These are phyloP conservation scores for Varanus komodoensis DNA, from an alignment of 2,113 vertebrate species.

Conservation along the genomic window DNA sequence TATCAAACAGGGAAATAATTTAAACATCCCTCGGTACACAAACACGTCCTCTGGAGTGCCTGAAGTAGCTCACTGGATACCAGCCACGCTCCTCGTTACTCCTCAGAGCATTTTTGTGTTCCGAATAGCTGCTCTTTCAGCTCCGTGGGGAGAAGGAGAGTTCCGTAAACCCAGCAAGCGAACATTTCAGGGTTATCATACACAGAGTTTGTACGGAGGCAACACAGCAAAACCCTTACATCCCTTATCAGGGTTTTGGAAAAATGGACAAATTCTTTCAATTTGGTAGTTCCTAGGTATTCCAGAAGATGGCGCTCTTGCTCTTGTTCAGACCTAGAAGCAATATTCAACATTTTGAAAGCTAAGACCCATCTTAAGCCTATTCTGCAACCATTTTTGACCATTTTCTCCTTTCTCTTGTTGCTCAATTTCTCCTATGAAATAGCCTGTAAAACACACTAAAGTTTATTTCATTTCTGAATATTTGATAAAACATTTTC, in stretches of 20 bases:
- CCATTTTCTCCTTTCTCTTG: no score
- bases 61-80: not conserved
- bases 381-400: not conserved
- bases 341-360: not conserved
- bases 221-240: not conserved
- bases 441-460: not conserved
- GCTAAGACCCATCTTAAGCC: not conserved
- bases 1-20: not conserved
- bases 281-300: fast-evolving
- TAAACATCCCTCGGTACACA: not conserved
- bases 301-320: conserved; percentile 60
- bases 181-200: not conserved
- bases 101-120: not conserved
- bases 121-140: not conserved
- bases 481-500: not conserved
- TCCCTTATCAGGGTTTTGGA: not conserved
- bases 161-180: not conserved
- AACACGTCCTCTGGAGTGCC: not conserved
- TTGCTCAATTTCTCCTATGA: not conserved
- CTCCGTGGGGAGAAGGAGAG: not conserved
- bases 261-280: not conserved
- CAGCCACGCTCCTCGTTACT: not conserved
- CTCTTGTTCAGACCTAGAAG: not conserved
- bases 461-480: not conserved
- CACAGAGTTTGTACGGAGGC: not conserved